Evolutionary conservation across 2,888 invertebrate species (phyloP).

Genomic region (Caenorhabditis panamensis): DNA sequence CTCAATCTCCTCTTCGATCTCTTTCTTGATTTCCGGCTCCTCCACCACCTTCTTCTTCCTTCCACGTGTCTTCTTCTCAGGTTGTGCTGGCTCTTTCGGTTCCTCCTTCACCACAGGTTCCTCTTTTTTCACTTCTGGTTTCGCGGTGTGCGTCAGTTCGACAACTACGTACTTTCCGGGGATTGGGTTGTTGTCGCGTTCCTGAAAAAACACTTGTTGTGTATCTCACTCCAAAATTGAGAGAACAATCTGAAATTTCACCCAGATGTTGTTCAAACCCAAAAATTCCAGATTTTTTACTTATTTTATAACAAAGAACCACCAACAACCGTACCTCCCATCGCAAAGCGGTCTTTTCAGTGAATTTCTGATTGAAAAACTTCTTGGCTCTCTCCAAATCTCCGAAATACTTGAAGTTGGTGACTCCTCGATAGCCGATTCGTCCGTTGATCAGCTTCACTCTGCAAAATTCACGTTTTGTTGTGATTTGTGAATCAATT

Average conservation of each 20-base stretch:
- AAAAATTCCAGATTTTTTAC: too few species aligned
- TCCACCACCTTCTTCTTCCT: slow-evolving; percentile 12
- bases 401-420: slow-evolving; percentile 35
- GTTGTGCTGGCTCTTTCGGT: slow-evolving; percentile 17
- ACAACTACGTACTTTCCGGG: slow-evolving; percentile 57
- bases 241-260: background rate
- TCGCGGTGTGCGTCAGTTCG: slow-evolving; percentile 20
- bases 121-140: slow-evolving; percentile 29
- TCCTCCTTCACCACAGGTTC: slow-evolving; percentile 14
- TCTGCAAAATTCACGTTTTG: slow-evolving; percentile 21
- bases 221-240: too few species aligned
- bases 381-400: slow-evolving; percentile 24
- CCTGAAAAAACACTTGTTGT: too few species aligned
- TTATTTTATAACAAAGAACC: too few species aligned
- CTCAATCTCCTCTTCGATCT: slow-evolving; percentile 18
- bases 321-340: slow-evolving; percentile 34
- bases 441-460: slow-evolving; percentile 62
- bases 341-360: slow-evolving; percentile 45
- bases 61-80: slow-evolving; percentile 12
- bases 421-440: slow-evolving; percentile 57
- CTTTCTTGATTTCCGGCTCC: slow-evolving; percentile 4
- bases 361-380: slow-evolving; percentile 53
- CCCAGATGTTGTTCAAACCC: too few species aligned
- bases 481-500: too few species aligned
- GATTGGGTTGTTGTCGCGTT: slow-evolving; percentile 40